These are phyloP conservation scores for Choloepus didactylus DNA, from an alignment of 2,797 vertebrate species.

Conservation along the genomic window DNA sequence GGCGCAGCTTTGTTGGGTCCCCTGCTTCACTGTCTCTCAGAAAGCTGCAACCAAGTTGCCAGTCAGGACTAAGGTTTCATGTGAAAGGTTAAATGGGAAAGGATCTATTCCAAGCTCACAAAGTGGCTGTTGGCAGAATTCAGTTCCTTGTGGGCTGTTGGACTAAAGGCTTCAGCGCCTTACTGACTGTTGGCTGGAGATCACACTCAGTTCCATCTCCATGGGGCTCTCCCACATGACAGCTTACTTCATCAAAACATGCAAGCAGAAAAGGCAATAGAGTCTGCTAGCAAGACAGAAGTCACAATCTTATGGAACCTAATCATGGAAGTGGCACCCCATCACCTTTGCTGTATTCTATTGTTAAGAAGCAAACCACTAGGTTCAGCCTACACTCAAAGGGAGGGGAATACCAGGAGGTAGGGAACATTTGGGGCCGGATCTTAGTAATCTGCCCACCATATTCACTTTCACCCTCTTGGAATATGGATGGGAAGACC, in stretches of 20 bases:
- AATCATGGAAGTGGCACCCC: neutral
- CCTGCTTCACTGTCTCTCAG: neutral
- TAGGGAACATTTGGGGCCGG: neutral
- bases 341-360: neutral
- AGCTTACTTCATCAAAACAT: slow-evolving; percentile 50
- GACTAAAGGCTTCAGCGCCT: neutral
- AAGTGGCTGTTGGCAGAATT: neutral
- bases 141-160: neutral
- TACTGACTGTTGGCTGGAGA: neutral
- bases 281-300: neutral
- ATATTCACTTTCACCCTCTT: slow-evolving; percentile 48
- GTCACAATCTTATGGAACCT: neutral
- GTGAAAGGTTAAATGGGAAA: neutral
- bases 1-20: neutral
- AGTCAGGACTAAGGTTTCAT: neutral
- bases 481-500: slow-evolving; percentile 29
- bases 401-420: neutral
- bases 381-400: neutral
- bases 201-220: neutral
- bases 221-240: neutral
- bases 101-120: neutral
- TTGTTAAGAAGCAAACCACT: slow-evolving; percentile 31
- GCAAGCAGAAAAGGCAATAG: neutral
- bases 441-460: neutral
- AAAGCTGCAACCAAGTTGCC: neutral